Evolutionary conservation across 1,140 invertebrate genomes (phyloP).

Genomic region (Spodoptera litura): DNA sequence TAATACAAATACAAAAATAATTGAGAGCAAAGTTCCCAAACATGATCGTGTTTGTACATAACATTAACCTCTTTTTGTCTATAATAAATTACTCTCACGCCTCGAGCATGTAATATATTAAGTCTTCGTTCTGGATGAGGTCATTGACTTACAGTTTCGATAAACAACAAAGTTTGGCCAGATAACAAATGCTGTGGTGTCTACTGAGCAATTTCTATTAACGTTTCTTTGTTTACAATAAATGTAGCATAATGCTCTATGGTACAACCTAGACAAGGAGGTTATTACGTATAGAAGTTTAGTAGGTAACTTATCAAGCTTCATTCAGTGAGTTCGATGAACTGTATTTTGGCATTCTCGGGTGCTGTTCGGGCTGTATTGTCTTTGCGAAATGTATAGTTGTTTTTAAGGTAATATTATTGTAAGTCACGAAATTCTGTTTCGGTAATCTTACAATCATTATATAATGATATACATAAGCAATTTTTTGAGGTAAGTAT

Average conservation of each 20-base stretch:
- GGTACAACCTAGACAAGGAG: background rate
- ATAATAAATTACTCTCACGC: constrained; percentile 14
- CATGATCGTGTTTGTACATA: too few species aligned
- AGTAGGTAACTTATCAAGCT: background rate
- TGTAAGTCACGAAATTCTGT: too few species aligned
- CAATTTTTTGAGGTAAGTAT: too few species aligned
- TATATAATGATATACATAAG: too few species aligned
- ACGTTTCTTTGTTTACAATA: background rate
- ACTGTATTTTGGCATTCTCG: background rate
- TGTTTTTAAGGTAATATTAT: too few species aligned
- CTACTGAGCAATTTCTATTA: background rate
- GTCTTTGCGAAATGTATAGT: too few species aligned
- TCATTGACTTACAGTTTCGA: constrained; percentile 15
- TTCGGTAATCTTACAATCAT: too few species aligned
- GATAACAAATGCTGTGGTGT: constrained; percentile 26
- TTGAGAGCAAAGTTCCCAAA: too few species aligned
- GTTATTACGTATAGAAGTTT: background rate
- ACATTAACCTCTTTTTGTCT: background rate
- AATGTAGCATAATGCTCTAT: background rate
- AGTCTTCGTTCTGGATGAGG: background rate
- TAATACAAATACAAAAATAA: too few species aligned
- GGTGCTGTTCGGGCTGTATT: too few species aligned
- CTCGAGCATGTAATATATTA: background rate
- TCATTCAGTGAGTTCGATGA: background rate
- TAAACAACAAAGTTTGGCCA: constrained; percentile 16